Base-by-base conservation (phyloP, 2,888 invertebrate genomes). In the Helicoverpa assulta region DNA sequence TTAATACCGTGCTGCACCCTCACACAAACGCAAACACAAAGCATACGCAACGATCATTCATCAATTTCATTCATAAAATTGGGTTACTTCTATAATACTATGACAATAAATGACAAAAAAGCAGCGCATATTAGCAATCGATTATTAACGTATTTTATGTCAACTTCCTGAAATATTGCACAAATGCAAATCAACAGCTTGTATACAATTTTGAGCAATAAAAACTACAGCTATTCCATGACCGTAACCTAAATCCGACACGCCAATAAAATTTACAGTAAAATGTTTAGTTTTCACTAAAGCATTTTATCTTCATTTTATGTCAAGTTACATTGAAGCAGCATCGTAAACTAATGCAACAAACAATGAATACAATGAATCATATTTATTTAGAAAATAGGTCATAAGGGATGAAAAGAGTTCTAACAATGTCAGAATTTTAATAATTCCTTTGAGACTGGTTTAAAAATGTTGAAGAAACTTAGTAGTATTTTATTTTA, bases 341-440 rank as follows among this genome's bases (percentile, higher is more conserved):
- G n/a, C 37, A 26, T 67, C 73, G 55, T 67, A 57, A 70, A 60
- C 8, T 18, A 51, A 50, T 64, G 47, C 18, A 70, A 65, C 65
- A n/a, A n/a, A n/a, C n/a, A n/a, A n/a, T n/a, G n/a, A n/a, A n/a
- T n/a, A n/a, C n/a, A n/a, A n/a, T n/a, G 19, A 47, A 52, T 60
- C 68, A 60, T 79, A 70, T 79, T 78, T 67, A 79, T 70, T 65
- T 62, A 12, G 40, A 63, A 79, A 70, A 79, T 66, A 67, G 76
- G 67, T 70, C 70, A 65, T 51, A n/a, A 33, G 58, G 54, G 75
- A 79, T 59, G 64, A 29, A 29, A 53, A 67, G 59, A 50, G 16
- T 55, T 65, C 65, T 40, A 61, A 26, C 18, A 54, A 21, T 54
- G 29, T 21, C n/a, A 64, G 54, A 61, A 67, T 73, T 53, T 78